A percentile compares a stretch with the other conserved stretches of the same genome.
These are phyloP conservation scores for Podarcis raffonei DNA, from an alignment of 2,113 vertebrate genomes.

Conservation along the genomic window DNA sequence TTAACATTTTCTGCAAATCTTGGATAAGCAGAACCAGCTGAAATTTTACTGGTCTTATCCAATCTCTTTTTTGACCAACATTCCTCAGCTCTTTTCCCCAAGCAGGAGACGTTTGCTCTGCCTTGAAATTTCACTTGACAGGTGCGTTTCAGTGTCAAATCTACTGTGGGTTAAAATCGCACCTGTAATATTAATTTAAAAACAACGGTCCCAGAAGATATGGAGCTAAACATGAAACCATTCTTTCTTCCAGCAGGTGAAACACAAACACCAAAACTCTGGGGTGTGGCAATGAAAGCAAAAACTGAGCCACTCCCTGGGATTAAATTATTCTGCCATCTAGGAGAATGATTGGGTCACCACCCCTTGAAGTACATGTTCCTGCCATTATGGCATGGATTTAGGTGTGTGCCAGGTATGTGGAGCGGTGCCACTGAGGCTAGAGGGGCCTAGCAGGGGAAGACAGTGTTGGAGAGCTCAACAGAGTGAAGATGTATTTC, in stretches of 20 bases:
- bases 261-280: no score
- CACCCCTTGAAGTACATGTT: conserved; percentile 34
- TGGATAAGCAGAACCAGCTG: no score
- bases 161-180: background rate
- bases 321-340: conserved; percentile 34
- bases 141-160: background rate
- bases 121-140: background rate
- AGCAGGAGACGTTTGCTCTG: background rate
- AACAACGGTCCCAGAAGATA: background rate
- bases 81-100: background rate
- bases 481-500: conserved; percentile 16
- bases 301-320: conserved; percentile 26
- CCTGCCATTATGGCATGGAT: background rate
- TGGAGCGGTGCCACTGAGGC: background rate
- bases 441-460: background rate
- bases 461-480: background rate
- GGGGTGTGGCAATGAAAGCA: background rate
- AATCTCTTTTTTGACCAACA: background rate
- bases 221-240: background rate
- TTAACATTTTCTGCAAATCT: no score
- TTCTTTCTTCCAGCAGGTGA: background rate
- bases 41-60: background rate
- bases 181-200: background rate
- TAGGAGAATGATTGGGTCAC: conserved; percentile 11
- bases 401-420: conserved; percentile 15